Percentiles rank a stretch among this genome's conserved stretches.
Evolutionary conservation across 2,113 vertebrate genomes (phyloP).

Genomic region (Scomber colias): DNA sequence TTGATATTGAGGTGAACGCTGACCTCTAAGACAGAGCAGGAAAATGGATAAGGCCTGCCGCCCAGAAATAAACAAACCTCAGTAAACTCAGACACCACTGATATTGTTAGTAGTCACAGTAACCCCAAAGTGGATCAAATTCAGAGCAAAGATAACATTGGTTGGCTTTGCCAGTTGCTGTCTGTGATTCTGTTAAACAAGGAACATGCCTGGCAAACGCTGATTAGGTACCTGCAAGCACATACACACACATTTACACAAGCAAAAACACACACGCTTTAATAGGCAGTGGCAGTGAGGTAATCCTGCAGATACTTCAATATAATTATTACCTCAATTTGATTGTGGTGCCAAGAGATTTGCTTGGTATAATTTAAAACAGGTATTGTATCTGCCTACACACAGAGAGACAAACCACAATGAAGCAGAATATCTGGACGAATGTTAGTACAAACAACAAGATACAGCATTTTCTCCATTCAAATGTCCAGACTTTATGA

Average conservation of each 20-base stretch:
- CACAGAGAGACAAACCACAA: not conserved
- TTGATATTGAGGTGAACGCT: constrained; percentile 56
- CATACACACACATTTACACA: constrained; percentile 36
- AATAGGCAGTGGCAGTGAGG: constrained; percentile 59
- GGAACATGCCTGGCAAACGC: constrained; percentile 51
- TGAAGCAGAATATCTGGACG: not conserved
- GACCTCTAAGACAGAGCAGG: constrained; percentile 50
- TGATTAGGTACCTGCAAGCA: constrained; percentile 64
- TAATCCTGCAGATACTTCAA: constrained; percentile 63
- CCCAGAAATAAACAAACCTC: constrained; percentile 21
- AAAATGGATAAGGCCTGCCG: constrained; percentile 9
- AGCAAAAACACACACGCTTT: constrained; percentile 46
- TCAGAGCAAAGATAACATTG: constrained; percentile 15
- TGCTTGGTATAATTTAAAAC: constrained; percentile 39
- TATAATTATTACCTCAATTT: constrained; percentile 55
- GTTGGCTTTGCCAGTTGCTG: constrained; percentile 12
- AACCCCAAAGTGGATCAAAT: constrained; percentile 34
- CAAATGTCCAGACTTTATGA: constrained; percentile 49
- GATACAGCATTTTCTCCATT: constrained; percentile 7
- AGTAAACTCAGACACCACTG: constrained; percentile 5
- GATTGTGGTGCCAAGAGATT: constrained; percentile 41
- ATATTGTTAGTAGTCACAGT: constrained; percentile 10
- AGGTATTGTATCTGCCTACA: constrained; percentile 13
- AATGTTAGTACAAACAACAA: not conserved
- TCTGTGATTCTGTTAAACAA: constrained; percentile 36